phyloP scores from a whole-genome alignment of 2,888 invertebrate species.

The Dermolepida albohirtum region DNA sequence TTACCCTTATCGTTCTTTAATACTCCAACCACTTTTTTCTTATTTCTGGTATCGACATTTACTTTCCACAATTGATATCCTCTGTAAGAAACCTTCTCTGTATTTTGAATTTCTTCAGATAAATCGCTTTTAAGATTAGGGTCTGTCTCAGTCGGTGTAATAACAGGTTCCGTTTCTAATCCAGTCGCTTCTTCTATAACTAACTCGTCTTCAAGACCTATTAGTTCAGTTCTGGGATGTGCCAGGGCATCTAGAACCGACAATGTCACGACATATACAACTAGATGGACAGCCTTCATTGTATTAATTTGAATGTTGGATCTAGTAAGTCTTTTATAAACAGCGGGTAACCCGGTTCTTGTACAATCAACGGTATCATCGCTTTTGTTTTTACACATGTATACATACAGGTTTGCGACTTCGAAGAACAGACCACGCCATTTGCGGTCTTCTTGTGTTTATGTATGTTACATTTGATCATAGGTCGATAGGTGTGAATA shows the following conservation, averaged over 20 bases:
- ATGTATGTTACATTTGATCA: conserved; percentile 3
- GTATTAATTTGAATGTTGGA: conserved; percentile 20
- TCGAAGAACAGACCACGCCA: conserved; percentile 6
- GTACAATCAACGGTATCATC: conserved; percentile 29
- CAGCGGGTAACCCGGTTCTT: conserved; percentile 28
- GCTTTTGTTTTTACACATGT: conserved; percentile 16
- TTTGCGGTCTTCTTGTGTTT: conserved; percentile 2
- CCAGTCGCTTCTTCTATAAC: neutral
- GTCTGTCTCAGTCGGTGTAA: neutral
- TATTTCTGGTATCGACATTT: conserved; percentile 67
- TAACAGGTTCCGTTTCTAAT: too few species aligned
- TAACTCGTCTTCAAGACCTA: neutral
- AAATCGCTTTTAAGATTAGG: conserved; percentile 17
- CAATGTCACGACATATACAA: conserved; percentile 16
- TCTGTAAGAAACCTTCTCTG: conserved; percentile 71
- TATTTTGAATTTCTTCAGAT: conserved; percentile 17
- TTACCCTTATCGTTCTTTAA: conserved; percentile 63
- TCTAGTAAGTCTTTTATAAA: conserved; percentile 31
- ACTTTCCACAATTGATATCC: conserved; percentile 85
- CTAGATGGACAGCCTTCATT: conserved; percentile 20
- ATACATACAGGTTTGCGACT: conserved; percentile 29
- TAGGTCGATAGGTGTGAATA: conserved; percentile 1
- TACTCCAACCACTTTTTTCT: conserved; percentile 67
- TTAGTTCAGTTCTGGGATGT: conserved; percentile 1
- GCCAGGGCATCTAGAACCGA: neutral